A percentile compares a stretch with the other conserved stretches of the same genome.
These are phyloP conservation scores for Willowsia nigromaculata DNA, from an alignment of 2,888 invertebrate species.

Conservation along the genomic window DNA sequence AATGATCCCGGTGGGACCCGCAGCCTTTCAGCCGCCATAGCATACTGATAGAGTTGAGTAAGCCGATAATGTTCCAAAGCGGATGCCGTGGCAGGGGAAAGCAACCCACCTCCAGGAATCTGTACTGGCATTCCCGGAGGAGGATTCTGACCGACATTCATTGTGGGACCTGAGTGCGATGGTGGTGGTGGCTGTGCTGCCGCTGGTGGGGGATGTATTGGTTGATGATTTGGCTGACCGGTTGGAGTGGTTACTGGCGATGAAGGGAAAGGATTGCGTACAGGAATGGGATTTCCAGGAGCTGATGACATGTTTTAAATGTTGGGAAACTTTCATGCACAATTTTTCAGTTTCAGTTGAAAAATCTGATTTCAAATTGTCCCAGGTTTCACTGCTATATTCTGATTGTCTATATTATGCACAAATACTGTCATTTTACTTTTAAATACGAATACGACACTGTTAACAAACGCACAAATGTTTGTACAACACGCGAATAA, in stretches of 20 bases:
- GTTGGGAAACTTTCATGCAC: neutral
- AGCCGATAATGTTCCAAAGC: conserved; percentile 89
- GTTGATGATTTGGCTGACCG: neutral
- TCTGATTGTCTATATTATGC: no score
- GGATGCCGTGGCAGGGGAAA: conserved; percentile 81
- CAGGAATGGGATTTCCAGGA: conserved; percentile 51
- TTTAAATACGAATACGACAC: no score
- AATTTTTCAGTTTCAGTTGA: neutral
- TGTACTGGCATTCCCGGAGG: conserved; percentile 53
- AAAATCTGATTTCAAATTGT: no score
- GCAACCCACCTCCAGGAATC: conserved; percentile 52
- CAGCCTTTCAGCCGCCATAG: conserved; percentile 88
- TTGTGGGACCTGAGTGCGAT: conserved; percentile 6
- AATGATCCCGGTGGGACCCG: conserved; percentile 83
- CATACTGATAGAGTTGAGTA: conserved; percentile 90
- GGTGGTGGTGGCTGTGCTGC: conserved; percentile 24
- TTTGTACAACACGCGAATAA: neutral
- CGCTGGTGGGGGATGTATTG: conserved; percentile 28
- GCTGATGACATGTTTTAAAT: conserved; percentile 55
- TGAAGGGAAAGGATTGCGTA: conserved; percentile 53
- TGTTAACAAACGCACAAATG: neutral
- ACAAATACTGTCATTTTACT: no score
- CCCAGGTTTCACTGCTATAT: no score
- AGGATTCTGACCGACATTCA: conserved; percentile 53
- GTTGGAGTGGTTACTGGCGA: conserved; percentile 2